Percentiles rank a stretch among this genome's conserved stretches.
phyloP scores from a whole-genome alignment of 2,797 vertebrate genomes.

The Pipistrellus pygmaeus region DNA sequence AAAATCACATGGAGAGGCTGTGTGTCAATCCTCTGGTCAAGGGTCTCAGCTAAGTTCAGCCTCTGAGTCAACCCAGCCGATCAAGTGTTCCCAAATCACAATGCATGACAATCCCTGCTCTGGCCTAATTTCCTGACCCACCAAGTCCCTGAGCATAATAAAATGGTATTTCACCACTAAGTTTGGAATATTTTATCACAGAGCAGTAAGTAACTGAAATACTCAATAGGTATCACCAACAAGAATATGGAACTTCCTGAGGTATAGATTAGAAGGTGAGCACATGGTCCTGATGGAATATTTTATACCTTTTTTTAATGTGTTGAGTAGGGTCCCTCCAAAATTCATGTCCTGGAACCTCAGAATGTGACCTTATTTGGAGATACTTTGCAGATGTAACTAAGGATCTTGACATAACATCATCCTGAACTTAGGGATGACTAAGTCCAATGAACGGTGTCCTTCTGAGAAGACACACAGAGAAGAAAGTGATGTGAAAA shows the following conservation, averaged over 20 bases:
- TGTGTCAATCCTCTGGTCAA: too few species aligned
- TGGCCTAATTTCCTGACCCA: not conserved
- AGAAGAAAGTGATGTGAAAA: not conserved
- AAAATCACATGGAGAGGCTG: not conserved
- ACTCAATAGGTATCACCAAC: too few species aligned
- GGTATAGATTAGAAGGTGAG: not conserved
- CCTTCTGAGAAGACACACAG: not conserved
- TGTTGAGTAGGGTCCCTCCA: not conserved
- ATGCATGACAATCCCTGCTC: not conserved
- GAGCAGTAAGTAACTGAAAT: not conserved
- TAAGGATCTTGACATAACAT: not conserved
- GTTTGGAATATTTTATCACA: not conserved
- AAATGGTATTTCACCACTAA: not conserved
- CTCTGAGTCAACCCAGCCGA: not conserved
- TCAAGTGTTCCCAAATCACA: not conserved
- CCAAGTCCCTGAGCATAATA: not conserved
- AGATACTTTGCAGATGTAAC: not conserved
- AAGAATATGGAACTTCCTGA: not conserved
- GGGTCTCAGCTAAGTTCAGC: not conserved
- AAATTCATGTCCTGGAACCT: not conserved
- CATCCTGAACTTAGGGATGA: not conserved
- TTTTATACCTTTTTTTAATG: not conserved
- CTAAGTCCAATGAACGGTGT: not conserved
- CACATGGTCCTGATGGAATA: not conserved
- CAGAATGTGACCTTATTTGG: not conserved